These are phyloP conservation scores for Myotis vivesi DNA, from an alignment of 2,797 vertebrate species.

Conservation along the genomic window DNA sequence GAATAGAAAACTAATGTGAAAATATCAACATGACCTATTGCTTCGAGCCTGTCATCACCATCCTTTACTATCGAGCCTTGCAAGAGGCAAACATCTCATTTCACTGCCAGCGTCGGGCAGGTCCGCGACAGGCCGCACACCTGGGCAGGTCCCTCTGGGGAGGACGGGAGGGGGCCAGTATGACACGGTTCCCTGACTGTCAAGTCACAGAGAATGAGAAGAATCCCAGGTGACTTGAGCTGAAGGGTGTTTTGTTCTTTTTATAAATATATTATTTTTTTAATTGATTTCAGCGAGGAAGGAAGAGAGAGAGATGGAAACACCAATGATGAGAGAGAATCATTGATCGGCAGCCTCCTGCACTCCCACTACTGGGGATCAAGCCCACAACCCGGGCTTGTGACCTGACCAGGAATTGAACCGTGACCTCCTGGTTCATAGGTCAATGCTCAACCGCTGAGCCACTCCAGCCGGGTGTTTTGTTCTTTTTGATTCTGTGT, in stretches of 20 bases:
- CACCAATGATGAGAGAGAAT: no score
- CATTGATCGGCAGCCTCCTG: no score
- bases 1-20: conserved; percentile 62
- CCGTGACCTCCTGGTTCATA: no score
- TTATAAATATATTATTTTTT: not conserved
- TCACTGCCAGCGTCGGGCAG: fast-evolving
- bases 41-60: not conserved
- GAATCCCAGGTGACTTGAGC: not conserved
- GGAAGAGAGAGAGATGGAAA: no score
- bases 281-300: no score
- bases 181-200: not conserved
- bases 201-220: not conserved
- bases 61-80: not conserved
- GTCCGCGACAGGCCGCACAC: not conserved
- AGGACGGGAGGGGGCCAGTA: not conserved
- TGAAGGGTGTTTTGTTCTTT: not conserved
- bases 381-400: no score
- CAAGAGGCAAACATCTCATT: not conserved
- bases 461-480: no score
- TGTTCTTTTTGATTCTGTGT: not conserved
- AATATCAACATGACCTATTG: conserved; percentile 38
- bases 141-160: not conserved
- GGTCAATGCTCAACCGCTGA: no score
- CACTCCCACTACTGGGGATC: no score
- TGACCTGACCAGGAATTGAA: no score